Percentiles rank a stretch among this genome's conserved stretches.
phyloP scores from a whole-genome alignment of 2,888 invertebrate genomes.

The Protonemura montana region DNA sequence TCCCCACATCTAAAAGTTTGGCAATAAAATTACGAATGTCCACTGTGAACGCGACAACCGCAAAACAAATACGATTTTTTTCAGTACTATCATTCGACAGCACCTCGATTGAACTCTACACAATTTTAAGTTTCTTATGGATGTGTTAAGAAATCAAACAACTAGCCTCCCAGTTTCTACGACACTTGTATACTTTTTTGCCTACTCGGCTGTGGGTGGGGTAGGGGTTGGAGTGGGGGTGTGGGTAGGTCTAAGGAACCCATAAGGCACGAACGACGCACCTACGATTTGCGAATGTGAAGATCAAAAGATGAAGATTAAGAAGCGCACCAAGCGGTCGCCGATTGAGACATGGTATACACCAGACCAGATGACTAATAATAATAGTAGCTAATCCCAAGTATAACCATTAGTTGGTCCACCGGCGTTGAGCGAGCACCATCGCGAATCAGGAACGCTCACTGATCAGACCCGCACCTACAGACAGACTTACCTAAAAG shows the following conservation, averaged over 20 bases:
- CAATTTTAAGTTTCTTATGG: too few species aligned
- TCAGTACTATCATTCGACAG: too few species aligned
- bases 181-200: too few species aligned
- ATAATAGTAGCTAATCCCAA: conserved; percentile 15
- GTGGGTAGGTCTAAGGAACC: too few species aligned
- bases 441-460: background rate
- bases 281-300: background rate
- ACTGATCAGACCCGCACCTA: background rate
- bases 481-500: background rate
- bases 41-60: too few species aligned
- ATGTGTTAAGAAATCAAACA: too few species aligned
- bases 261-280: too few species aligned
- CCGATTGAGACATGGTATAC: background rate
- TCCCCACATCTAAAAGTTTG: background rate
- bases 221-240: too few species aligned
- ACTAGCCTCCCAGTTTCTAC: too few species aligned
- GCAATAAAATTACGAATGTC: background rate
- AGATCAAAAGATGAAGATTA: background rate
- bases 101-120: too few species aligned
- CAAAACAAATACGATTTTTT: too few species aligned
- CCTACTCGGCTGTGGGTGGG: too few species aligned
- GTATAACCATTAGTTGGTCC: conserved; percentile 15
- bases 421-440: background rate
- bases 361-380: conserved; percentile 25
- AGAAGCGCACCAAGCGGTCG: conserved; percentile 12